phyloP scores from a whole-genome alignment of 2,113 vertebrate genomes.

The Delphinus delphis region DNA sequence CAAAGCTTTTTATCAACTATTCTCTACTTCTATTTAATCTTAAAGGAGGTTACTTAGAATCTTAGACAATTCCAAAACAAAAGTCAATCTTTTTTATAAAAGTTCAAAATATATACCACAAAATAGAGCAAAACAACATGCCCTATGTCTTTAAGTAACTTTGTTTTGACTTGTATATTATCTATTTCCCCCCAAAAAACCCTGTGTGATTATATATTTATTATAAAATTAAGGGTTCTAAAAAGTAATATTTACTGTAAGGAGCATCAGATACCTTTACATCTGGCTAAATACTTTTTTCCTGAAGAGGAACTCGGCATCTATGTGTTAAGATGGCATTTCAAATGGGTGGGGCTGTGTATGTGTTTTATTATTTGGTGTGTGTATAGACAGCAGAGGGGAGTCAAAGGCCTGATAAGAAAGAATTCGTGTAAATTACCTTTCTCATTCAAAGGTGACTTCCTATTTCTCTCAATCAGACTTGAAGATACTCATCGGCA shows the following conservation, averaged over 20 bases:
- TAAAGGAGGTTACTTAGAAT: constrained; percentile 7
- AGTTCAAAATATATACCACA: constrained; percentile 30
- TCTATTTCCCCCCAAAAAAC: neutral
- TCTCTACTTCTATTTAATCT: neutral
- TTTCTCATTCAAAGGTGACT: constrained; percentile 36
- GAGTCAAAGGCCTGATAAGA: neutral
- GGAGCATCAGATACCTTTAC: neutral
- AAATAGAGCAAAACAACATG: neutral
- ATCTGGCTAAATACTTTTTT: constrained; percentile 30
- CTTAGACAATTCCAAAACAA: neutral
- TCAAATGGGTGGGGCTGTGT: neutral
- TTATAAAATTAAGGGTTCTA: constrained; percentile 12
- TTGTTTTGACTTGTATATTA: constrained; percentile 19
- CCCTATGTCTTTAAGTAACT: neutral
- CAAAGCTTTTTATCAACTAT: constrained; percentile 33
- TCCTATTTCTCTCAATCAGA: constrained; percentile 26
- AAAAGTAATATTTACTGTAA: neutral
- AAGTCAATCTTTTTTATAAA: constrained; percentile 2
- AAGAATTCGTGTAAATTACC: neutral
- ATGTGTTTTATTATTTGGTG: neutral
- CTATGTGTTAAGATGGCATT: neutral
- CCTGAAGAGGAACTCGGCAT: neutral
- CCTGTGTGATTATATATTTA: neutral
- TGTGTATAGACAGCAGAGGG: neutral
- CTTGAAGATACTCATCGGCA: neutral